Evolutionary conservation across 2,888 invertebrate genomes (phyloP).

Genomic region (Gastrophysa polygoni): DNA sequence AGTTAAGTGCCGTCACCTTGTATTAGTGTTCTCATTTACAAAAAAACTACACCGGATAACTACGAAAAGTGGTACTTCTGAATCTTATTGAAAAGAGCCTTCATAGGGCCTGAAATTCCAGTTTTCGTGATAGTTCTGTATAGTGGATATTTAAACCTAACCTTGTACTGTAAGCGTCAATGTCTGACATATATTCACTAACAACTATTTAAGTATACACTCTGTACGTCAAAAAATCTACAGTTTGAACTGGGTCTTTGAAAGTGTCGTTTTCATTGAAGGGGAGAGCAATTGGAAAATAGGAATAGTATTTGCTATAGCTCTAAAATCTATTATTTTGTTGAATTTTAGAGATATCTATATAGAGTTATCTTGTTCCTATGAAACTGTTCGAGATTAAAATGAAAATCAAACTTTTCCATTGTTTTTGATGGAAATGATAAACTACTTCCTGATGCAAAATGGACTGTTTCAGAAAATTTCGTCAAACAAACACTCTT

Average conservation of each 20-base stretch:
- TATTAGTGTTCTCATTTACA: slow-evolving; percentile 58
- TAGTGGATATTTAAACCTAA: slow-evolving; percentile 53
- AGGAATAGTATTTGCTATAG: slow-evolving; percentile 3
- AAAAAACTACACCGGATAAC: slow-evolving; percentile 39
- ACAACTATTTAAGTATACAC: slow-evolving; percentile 53
- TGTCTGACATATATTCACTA: slow-evolving; percentile 49
- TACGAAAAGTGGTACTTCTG: neutral
- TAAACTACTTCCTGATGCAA: no score
- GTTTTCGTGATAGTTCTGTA: slow-evolving; percentile 38
- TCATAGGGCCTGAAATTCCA: neutral
- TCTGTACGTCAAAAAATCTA: slow-evolving; percentile 48
- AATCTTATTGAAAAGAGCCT: neutral
- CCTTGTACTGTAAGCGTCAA: slow-evolving; percentile 57
- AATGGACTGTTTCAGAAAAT: no score
- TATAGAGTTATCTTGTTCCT: neutral
- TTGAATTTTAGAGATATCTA: neutral
- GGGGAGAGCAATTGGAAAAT: slow-evolving; percentile 1
- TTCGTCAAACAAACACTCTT: no score
- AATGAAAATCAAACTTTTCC: no score
- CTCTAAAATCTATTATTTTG: slow-evolving; percentile 1
- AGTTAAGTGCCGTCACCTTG: slow-evolving; percentile 59
- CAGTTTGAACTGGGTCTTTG: slow-evolving; percentile 32
- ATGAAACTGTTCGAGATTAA: no score
- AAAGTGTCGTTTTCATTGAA: slow-evolving; percentile 22
- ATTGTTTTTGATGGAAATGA: no score